Evolutionary conservation across 1,140 invertebrate genomes (phyloP), one percentile per base, ranked within the genome.

Genomic region (Drosophila mojavensis): DNA sequence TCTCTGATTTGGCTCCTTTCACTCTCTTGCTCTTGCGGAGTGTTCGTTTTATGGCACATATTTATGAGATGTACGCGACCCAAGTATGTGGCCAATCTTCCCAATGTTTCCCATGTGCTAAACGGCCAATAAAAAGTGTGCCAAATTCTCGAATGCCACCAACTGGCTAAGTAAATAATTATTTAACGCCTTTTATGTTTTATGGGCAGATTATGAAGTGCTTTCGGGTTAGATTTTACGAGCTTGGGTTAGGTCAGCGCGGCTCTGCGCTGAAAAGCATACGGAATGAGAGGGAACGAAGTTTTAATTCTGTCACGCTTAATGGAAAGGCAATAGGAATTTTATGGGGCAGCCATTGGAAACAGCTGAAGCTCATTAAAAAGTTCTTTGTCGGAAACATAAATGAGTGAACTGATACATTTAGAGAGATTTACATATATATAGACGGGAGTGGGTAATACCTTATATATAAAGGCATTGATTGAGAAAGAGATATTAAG

Each of bases 111-210:
- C 26, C 65, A 53, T 61, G 33, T 72, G 53, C 66, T 48, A 51
- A 50, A 13, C 53, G 48, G 48, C 58, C 55, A 69, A 75, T 75
- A 63, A 72, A 85, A 82, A 71, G 69, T 83, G 75, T 80, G 83
- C 77, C 76, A 88, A 88, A 80, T 75, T 43, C 39, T 47, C 45
- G 33, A 33, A 33, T 33, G 73, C 41, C 41, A 60, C 60, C 64
- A 75, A 80, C 75, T 78, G 84, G 83, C 75, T 80, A 88, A 88
- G 84, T 88, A 79, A 83, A 86, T 88, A 81, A 88, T 83, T 86
- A 88, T 71, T 86, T 88, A 83, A 88, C 84, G 83, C 79, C 77
- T 83, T 82, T 84, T 89, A 64, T 71, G 45, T 82, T 79, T 62
- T 61, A 79, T 70, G 75, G 56, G 60, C 33, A 51, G 65, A 75